phyloP scores from a whole-genome alignment of 53 echinoderm and acorn worm genomes.

The Crossaster papposus region DNA sequence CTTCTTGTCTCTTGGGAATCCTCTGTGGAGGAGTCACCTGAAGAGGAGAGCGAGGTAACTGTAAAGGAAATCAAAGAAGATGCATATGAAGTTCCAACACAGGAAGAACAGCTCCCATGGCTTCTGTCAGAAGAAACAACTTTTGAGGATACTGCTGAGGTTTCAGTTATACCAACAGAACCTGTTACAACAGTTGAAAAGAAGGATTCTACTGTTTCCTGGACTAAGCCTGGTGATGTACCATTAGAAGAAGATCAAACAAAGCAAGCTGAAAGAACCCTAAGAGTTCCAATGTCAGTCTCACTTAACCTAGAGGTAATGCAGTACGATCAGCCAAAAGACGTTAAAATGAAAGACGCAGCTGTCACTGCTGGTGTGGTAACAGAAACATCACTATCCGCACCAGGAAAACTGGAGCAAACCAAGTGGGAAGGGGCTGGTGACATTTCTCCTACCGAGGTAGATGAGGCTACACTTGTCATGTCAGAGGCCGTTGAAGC shows the following conservation, averaged over 20 bases:
- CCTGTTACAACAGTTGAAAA: conserved; percentile 44
- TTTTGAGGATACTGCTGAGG: conserved; percentile 39
- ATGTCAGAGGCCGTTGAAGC: conserved; percentile 36
- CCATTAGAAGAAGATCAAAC: conserved; percentile 30
- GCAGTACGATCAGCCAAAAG: conserved; percentile 8
- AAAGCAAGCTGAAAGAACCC: conserved; percentile 37
- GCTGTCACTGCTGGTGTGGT: conserved; percentile 42
- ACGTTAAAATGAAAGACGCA: conserved; percentile 28
- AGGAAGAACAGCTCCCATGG: conserved; percentile 61
- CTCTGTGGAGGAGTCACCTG: conserved; percentile 11
- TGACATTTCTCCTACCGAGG: conserved; percentile 37
- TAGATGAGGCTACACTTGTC: conserved; percentile 27
- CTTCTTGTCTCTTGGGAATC: conserved; percentile 43
- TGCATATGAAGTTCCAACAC: conserved; percentile 31
- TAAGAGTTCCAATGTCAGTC: conserved; percentile 37
- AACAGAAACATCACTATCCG: conserved; percentile 49
- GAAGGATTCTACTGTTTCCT: conserved; percentile 8
- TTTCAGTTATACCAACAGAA: conserved; percentile 50
- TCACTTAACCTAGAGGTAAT: conserved; percentile 48
- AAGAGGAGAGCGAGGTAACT: conserved; percentile 38
- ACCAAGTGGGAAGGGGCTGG: conserved; percentile 54
- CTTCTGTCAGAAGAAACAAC: conserved; percentile 52
- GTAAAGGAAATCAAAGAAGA: conserved; percentile 46
- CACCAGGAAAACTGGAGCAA: conserved; percentile 52
- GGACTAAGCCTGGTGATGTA: conserved; percentile 37